Base-by-base conservation (phyloP, 2,888 invertebrate species). In the Tridacna crocea region DNA sequence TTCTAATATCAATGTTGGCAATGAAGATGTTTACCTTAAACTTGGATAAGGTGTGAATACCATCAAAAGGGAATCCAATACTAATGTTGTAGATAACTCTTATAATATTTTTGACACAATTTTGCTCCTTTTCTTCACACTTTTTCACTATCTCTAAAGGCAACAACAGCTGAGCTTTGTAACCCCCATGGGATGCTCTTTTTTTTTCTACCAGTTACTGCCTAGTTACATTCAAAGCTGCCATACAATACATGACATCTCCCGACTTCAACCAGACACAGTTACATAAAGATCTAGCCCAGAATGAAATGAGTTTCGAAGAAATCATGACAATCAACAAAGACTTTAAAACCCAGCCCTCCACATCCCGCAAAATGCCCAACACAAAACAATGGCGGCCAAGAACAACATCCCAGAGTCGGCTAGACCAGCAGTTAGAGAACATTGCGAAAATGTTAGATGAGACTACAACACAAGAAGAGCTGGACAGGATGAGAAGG, bases 161-260 rank as follows among this genome's bases (percentile, higher is more conserved):
- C 36, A 36, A 36, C 36, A 36, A 8, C 36, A 36, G 36, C 36
- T 4, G 36, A 36, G 36, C 36, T 4, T 8, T 36, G 36, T 2
- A 2, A 36, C 36, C 36, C 36, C 2, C 36, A 36, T 36, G 8
- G n/a, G n/a, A n/a, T n/a, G 36, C 36, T 36, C 36, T 36, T 36
- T 2, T 36, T 36, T 36, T 8, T 36, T 36, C 46, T 46, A 46
- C 19, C 85, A 92, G 94, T 75, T 94, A 92, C 83, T 92, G 92
- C 82, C 85, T 94, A 74, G 94, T 94, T 15, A 93, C 94, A 10
- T 93, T 94, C 77, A 93, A 93, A 87, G 94, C 94, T 58, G 93
- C 94, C 19, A 91, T 92, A 27, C 92, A 93, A 79, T 94, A 91
- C 79, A 88, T 94, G 85, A 90, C 85, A 73, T 88, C 87, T 36